Percentiles rank a stretch among this genome's conserved stretches.
These are phyloP conservation scores for Pseudeuparius sepicola DNA, from an alignment of 2,888 invertebrate species.

Conservation along the genomic window DNA sequence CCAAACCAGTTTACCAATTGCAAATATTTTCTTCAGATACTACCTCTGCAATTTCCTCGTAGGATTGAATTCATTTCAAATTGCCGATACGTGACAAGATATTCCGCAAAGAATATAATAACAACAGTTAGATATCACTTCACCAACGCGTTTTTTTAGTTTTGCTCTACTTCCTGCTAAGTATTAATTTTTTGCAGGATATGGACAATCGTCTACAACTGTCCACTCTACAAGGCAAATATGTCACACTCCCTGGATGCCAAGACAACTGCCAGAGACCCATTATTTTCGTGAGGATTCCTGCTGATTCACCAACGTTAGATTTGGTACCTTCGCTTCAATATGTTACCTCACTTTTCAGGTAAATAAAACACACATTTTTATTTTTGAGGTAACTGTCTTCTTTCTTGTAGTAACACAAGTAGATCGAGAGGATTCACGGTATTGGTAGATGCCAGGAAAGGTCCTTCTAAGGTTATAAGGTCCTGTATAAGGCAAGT, in stretches of 20 bases:
- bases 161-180: too few relatives aligned
- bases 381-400: neutral
- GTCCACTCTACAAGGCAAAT: conserved; percentile 44
- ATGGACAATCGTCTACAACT: conserved; percentile 46
- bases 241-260: conserved; percentile 55
- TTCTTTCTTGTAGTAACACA: conserved; percentile 37
- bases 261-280: conserved; percentile 55
- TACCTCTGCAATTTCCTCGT: too few relatives aligned
- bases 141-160: too few relatives aligned
- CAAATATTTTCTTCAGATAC: too few relatives aligned
- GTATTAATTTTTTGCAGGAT: too few relatives aligned
- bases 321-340: conserved; percentile 38
- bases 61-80: too few relatives aligned
- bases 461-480: conserved; percentile 52
- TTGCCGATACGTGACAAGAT: too few relatives aligned
- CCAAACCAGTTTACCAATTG: too few relatives aligned
- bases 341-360: conserved; percentile 46
- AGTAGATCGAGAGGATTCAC: conserved; percentile 47
- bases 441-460: conserved; percentile 54
- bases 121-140: too few relatives aligned
- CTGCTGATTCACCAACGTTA: conserved; percentile 45
- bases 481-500: conserved; percentile 51
- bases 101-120: too few relatives aligned
- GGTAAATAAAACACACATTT: conserved; percentile 35
- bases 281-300: conserved; percentile 51